These are phyloP conservation scores for Lonchura striata DNA, from an alignment of 2,113 vertebrate species.

Conservation along the genomic window DNA sequence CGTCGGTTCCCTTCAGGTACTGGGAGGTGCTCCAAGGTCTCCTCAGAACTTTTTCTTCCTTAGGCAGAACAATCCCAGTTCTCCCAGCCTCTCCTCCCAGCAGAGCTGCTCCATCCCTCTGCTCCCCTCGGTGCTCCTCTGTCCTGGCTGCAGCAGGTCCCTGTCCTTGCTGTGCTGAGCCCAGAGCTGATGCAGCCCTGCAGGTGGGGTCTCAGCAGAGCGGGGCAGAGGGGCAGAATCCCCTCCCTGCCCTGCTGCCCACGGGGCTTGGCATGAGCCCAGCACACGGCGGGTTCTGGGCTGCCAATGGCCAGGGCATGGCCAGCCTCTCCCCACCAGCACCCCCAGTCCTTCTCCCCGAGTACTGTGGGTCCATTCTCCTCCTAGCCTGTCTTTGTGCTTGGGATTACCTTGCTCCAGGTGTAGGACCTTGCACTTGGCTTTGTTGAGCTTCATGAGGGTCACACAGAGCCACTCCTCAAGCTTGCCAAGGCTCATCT, in stretches of 20 bases:
- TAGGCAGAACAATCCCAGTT: fast-evolving
- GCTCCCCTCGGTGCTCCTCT: not conserved
- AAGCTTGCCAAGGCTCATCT: not conserved
- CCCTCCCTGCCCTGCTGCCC: not conserved
- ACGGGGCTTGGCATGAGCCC: not conserved
- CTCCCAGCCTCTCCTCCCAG: not conserved
- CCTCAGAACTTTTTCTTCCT: not conserved
- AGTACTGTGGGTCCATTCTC: not conserved
- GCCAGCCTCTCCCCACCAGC: not conserved
- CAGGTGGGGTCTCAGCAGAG: not conserved
- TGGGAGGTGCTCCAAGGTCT: not conserved
- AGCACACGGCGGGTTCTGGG: not conserved
- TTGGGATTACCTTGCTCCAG: not conserved
- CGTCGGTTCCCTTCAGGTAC: not conserved
- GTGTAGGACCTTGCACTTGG: too few relatives aligned
- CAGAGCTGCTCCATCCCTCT: not conserved
- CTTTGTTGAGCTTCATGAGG: not conserved
- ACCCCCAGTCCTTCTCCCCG: not conserved
- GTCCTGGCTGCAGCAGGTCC: not conserved
- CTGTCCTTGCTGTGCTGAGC: not conserved
- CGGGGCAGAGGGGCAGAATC: not conserved
- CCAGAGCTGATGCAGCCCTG: not conserved
- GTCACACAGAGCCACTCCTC: not conserved
- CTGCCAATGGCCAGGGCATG: fast-evolving
- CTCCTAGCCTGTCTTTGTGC: not conserved